Conservation (phyloP, 2,797 vertebrate species). For the Hoplostethus mediterraneus region DNA sequence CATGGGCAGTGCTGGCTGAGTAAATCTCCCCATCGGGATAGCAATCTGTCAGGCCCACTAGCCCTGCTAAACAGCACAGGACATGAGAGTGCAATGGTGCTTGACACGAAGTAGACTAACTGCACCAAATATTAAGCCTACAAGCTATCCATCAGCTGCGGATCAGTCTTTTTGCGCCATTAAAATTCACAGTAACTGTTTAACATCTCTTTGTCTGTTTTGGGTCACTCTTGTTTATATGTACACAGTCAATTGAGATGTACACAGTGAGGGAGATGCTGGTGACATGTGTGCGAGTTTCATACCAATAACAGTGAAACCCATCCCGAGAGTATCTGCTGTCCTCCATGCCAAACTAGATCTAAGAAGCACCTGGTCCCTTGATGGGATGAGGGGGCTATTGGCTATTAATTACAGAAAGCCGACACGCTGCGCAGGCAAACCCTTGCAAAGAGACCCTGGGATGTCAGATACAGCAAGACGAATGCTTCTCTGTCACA, state of each 20-base stretch:
- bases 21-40: conserved; percentile 80
- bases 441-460: conserved; percentile 75
- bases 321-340: conserved; percentile 39
- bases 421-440: conserved; percentile 67
- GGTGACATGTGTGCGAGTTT: conserved; percentile 56
- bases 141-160: conserved; percentile 63
- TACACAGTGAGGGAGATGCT: conserved; percentile 30
- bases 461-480: conserved; percentile 76
- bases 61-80: conserved; percentile 75
- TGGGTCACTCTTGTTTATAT: conserved; percentile 58
- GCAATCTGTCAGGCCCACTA: conserved; percentile 79
- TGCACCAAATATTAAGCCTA: conserved; percentile 70
- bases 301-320: conserved; percentile 48
- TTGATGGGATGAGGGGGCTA: conserved; percentile 71
- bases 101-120: conserved; percentile 76
- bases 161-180: conserved; percentile 31
- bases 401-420: conserved; percentile 85
- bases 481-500: conserved; percentile 76
- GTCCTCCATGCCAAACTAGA: conserved; percentile 60
- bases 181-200: conserved; percentile 56
- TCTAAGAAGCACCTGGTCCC: conserved; percentile 79
- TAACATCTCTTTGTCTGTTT: conserved; percentile 68
- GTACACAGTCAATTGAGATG: conserved; percentile 52
- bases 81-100: conserved; percentile 71
- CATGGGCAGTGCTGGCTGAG: conserved; percentile 76